A percentile compares a stretch with the other conserved stretches of the same genome.
phyloP scores from a whole-genome alignment of 2,113 vertebrate species.

The Grammatotria lemairii region DNA sequence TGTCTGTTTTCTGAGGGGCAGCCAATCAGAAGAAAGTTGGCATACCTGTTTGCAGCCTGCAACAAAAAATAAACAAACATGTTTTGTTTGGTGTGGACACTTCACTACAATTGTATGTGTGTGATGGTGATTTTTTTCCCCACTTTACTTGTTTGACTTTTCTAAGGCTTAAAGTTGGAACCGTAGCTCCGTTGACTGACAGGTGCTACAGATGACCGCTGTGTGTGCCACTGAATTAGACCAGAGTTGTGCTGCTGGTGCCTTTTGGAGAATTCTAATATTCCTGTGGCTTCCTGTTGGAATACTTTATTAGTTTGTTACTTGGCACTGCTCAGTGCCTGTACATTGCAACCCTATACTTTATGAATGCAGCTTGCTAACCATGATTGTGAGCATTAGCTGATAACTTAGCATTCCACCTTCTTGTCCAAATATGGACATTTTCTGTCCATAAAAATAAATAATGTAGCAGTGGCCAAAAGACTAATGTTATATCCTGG shows the following conservation, averaged over 20 bases:
- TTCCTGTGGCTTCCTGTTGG: not conserved
- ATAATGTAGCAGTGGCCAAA: not conserved
- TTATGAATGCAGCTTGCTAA: not conserved
- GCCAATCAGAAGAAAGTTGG: not conserved
- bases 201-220: not conserved
- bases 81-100: not conserved
- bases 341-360: not conserved
- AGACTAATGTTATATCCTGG: not conserved
- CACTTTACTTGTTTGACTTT: not conserved
- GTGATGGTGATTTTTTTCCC: not conserved
- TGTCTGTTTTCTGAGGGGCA: not conserved
- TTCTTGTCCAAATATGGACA: not conserved
- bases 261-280: not conserved
- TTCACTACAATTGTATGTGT: not conserved
- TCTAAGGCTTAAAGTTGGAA: not conserved
- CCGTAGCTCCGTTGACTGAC: not conserved
- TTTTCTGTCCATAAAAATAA: not conserved
- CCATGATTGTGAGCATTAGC: not conserved
- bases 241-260: not conserved
- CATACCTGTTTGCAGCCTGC: not conserved
- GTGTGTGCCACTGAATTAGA: not conserved
- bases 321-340: not conserved
- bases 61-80: not conserved
- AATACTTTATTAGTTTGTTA: not conserved
- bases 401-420: not conserved